Conservation (phyloP, 2,888 invertebrate genomes). For the Hypomecis punctinalis region DNA sequence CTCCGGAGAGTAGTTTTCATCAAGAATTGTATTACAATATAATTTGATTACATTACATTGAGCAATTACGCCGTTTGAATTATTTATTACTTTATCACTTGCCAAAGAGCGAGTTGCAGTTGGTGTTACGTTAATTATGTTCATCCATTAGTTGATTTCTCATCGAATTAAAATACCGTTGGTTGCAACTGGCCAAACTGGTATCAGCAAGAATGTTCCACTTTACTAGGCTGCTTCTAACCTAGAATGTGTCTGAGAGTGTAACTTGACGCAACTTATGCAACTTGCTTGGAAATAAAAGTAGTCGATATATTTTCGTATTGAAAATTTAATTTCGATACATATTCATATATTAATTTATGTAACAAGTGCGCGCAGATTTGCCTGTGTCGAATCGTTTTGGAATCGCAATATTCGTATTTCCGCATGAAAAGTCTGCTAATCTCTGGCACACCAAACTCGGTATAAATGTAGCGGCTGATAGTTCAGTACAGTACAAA, state of each 20-base stretch:
- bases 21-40: too few species aligned
- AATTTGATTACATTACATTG: too few species aligned
- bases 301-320: not conserved
- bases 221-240: conserved; percentile 9
- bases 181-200: conserved; percentile 16
- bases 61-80: not conserved
- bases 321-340: not conserved
- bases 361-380: too few species aligned
- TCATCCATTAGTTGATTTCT: conserved; percentile 1
- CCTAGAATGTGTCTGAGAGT: conserved; percentile 13
- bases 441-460: too few species aligned
- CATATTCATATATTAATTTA: not conserved
- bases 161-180: conserved; percentile 10
- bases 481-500: too few species aligned
- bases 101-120: not conserved
- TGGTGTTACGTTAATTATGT: not conserved
- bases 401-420: too few species aligned
- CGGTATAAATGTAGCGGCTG: too few species aligned
- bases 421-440: too few species aligned
- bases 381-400: too few species aligned
- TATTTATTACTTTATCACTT: not conserved
- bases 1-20: too few species aligned
- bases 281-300: conserved; percentile 18
- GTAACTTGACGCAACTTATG: conserved; percentile 35
- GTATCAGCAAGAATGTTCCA: conserved; percentile 22